phyloP scores from a whole-genome alignment of 1,140 invertebrate species.

The Linepithema humile region DNA sequence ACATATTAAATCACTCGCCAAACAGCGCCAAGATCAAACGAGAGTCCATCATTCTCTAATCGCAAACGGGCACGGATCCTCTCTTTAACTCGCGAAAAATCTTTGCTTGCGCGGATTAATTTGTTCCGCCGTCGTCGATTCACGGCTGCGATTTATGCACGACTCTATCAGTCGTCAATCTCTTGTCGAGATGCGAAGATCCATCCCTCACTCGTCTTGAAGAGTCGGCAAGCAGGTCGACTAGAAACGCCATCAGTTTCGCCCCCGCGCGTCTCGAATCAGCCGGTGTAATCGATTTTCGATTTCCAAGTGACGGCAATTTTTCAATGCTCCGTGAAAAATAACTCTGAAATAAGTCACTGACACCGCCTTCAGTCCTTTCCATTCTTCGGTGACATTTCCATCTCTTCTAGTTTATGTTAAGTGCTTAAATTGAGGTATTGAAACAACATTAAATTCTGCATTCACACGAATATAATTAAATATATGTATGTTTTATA shows the following conservation, averaged over 20 bases:
- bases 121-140: conserved; percentile 1
- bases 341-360: conserved; percentile 78
- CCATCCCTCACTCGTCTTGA: conserved; percentile 52
- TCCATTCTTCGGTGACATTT: conserved; percentile 35
- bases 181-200: conserved; percentile 55
- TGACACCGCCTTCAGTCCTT: conserved; percentile 52
- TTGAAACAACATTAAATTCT: not conserved
- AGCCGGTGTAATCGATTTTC: conserved; percentile 79
- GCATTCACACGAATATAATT: not conserved
- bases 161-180: conserved; percentile 57
- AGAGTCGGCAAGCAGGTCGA: conserved; percentile 2
- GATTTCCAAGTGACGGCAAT: conserved; percentile 78
- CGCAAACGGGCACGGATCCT: not conserved
- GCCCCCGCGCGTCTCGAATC: conserved; percentile 49
- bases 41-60: not conserved
- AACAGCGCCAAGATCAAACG: conserved; percentile 21
- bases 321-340: conserved; percentile 80
- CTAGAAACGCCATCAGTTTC: conserved; percentile 62
- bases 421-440: conserved; percentile 19
- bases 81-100: conserved; percentile 8
- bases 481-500: too few relatives aligned
- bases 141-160: conserved; percentile 33
- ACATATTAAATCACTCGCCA: conserved; percentile 48
- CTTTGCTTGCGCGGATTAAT: conserved; percentile 38
- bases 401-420: conserved; percentile 45